Evolutionary conservation across 2,113 vertebrate species (phyloP).

Genomic region (Indicator maculatus): DNA sequence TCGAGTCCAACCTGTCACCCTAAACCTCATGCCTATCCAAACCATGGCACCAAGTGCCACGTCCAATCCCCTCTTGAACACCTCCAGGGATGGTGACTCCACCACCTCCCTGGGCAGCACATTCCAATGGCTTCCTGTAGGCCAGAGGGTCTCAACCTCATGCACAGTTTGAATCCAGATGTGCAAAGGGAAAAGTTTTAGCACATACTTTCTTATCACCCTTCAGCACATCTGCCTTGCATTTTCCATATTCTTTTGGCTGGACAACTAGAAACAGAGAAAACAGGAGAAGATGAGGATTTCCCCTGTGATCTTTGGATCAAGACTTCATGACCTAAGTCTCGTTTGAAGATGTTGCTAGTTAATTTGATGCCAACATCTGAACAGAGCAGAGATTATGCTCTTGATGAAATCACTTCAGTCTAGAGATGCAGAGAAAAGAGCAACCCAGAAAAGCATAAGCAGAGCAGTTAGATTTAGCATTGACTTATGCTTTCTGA

Average conservation of each 20-base stretch:
- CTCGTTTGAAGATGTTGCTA: background rate
- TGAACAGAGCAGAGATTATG: background rate
- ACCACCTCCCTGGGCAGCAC: too few species aligned
- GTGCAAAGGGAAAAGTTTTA: background rate
- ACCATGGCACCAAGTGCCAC: too few species aligned
- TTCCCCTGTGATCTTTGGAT: background rate
- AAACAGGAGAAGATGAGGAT: background rate
- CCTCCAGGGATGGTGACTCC: too few species aligned
- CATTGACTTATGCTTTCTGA: background rate
- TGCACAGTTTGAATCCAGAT: background rate
- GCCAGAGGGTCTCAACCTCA: background rate
- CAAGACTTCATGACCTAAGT: background rate
- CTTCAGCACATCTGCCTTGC: background rate
- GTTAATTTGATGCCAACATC: background rate
- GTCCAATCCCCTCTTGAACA: too few species aligned
- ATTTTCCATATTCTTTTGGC: background rate
- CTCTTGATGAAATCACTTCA: background rate
- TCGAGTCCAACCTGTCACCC: too few species aligned
- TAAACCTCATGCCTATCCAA: too few species aligned
- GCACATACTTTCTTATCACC: background rate
- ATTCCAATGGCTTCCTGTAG: background rate
- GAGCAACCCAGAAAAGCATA: background rate
- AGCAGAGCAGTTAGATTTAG: background rate
- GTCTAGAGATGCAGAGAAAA: background rate
- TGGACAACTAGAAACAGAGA: background rate